A percentile compares a stretch with the other conserved stretches of the same genome.
phyloP scores from a whole-genome alignment of 2,888 invertebrate species.

The Actias luna region DNA sequence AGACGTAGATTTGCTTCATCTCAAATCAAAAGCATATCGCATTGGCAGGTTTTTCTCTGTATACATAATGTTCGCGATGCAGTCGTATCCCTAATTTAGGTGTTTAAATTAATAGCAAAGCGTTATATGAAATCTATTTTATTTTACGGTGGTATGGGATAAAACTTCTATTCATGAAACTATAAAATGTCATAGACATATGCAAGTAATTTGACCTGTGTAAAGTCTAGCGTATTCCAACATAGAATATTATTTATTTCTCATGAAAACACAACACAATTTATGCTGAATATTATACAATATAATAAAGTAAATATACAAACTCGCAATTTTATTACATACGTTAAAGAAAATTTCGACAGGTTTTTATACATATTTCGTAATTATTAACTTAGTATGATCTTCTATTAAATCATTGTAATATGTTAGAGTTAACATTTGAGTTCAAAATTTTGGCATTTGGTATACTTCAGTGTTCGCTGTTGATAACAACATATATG shows the following conservation, averaged over 20 bases:
- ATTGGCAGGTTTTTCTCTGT: too few species aligned
- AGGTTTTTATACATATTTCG: too few species aligned
- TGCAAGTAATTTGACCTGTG: not conserved
- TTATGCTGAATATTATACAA: not conserved
- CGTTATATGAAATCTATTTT: not conserved
- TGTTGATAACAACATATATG: not conserved
- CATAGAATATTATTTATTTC: not conserved
- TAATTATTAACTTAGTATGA: not conserved
- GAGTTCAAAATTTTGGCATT: not conserved
- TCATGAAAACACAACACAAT: not conserved
- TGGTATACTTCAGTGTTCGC: not conserved
- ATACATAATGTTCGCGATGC: too few species aligned
- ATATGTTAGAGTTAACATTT: not conserved
- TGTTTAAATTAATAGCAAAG: too few species aligned
- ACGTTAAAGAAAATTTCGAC: too few species aligned
- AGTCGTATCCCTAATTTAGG: too few species aligned
- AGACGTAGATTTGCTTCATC: too few species aligned
- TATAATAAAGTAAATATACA: not conserved
- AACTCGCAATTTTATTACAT: too few species aligned
- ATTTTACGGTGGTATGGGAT: not conserved
- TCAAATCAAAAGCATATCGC: too few species aligned
- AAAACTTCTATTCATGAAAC: not conserved
- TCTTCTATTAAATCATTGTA: not conserved
- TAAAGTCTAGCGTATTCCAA: not conserved
- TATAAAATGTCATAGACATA: not conserved